These are phyloP conservation scores for Hippocampus zosterae DNA, from an alignment of 2,113 vertebrate genomes.

Conservation along the genomic window DNA sequence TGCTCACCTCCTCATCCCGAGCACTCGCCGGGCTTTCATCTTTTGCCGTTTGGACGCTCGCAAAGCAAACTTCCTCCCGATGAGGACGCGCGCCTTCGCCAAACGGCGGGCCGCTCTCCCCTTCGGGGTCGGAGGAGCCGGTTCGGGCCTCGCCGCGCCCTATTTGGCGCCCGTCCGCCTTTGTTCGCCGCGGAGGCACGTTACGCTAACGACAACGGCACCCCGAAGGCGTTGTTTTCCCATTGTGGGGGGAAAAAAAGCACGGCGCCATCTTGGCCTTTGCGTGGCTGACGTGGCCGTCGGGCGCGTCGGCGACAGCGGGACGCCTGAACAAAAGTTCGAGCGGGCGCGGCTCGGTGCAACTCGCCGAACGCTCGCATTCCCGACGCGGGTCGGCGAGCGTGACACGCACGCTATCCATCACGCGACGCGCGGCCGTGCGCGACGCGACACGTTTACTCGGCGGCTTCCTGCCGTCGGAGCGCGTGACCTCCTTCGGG, in stretches of 20 bases:
- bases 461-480: not conserved
- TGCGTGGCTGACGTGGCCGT: no score
- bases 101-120: not conserved
- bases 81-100: not conserved
- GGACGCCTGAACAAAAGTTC: not conserved
- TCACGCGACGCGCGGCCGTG: constrained; percentile 37
- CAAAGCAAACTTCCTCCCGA: not conserved
- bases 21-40: not conserved
- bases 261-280: no score
- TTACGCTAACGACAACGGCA: no score
- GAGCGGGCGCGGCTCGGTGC: no score
- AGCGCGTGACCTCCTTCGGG: constrained; percentile 4
- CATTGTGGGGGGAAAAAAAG: no score
- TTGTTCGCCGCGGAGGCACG: no score
- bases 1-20: not conserved
- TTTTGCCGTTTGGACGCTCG: not conserved
- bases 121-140: not conserved
- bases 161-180: no score
- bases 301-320: not conserved
- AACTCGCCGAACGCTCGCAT: no score
- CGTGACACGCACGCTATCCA: constrained; percentile 48
- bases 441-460: constrained; percentile 12
- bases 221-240: no score
- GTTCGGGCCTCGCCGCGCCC: no score
- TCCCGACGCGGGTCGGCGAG: constrained; percentile 47